Evolutionary conservation across 2,888 invertebrate genomes (phyloP), one percentile per base, ranked within the genome.

Genomic region (Eupithecia subfuscata): DNA sequence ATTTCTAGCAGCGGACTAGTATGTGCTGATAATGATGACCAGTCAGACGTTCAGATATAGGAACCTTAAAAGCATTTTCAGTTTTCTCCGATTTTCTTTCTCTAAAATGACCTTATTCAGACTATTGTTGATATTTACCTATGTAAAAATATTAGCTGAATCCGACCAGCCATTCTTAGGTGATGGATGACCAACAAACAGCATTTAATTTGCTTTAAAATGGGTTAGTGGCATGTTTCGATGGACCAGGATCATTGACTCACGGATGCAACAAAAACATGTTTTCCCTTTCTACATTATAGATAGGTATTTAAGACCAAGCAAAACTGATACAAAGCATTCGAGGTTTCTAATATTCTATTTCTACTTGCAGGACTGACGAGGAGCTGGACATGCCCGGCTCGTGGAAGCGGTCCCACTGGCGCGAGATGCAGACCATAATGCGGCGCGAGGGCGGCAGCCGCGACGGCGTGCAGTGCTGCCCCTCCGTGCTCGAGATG

Each of bases 401-500:
- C 82, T 89, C 91, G 87, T 95, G 94, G 95, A 94, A 95, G 88
- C 90, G 95, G 90, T 91, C 95, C 91, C 93, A 96, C 92, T 90
- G 96, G 92, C 95, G 95, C 82, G 96, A 97, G 88, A 96, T 96
- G 95, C 96, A 96, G 89, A 89, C 93, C 85, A 93, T 96, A 82
- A 91, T 97, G 83, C 92, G 95, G 76, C 90, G 91, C 77, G 96
- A 96, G 87, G 93, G 95, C 69, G 82, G 69, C 85, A 94, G 88
- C 83, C 90, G 89, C 37, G 95, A 87, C 73, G 93, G 94, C 48
- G 96, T 96, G 76, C 97, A 97, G 87, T 98, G 98, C 92, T 98
- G 98, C 91, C 98, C 98, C 64, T 96, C 97, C 43, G 95, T 97
- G 70, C 95, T 96, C 84, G 97, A 97, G 90, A 97, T 97, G 96